These are phyloP conservation scores for Darevskia nairensis DNA, from an alignment of 2,797 vertebrate species.

Conservation along the genomic window DNA sequence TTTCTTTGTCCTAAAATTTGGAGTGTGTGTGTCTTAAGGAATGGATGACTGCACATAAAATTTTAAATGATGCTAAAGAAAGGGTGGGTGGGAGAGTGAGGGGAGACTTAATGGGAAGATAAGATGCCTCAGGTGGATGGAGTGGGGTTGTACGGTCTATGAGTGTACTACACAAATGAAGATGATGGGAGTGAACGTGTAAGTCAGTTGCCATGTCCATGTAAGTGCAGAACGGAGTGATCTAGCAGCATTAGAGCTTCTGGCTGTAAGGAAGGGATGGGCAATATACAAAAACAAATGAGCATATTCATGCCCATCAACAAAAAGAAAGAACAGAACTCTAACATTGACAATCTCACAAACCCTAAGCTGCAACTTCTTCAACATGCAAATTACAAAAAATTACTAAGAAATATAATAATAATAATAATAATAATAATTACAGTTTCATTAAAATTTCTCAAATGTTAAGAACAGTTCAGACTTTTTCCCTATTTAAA, in stretches of 20 bases:
- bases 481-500: constrained; percentile 77
- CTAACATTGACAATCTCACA: constrained; percentile 99
- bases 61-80: constrained; percentile 88
- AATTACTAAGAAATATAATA: constrained; percentile 74
- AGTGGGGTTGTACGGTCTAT: constrained; percentile 84
- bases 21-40: constrained; percentile 83
- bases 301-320: constrained; percentile 99
- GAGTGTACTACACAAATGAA: constrained; percentile 97
- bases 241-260: constrained; percentile 99
- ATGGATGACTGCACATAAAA: constrained; percentile 91
- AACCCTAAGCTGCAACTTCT: constrained; percentile 99
- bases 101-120: constrained; percentile 73
- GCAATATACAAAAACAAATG: constrained; percentile 99
- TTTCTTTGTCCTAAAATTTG: constrained; percentile 78
- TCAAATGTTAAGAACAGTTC: constrained; percentile 78
- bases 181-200: constrained; percentile 94
- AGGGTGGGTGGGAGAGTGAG: constrained; percentile 73
- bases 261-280: constrained; percentile 99
- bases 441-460: constrained; percentile 76
- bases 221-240: constrained; percentile 99
- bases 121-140: constrained; percentile 73
- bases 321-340: constrained; percentile 95
- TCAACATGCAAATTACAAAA: constrained; percentile 92
- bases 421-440: constrained; percentile 73
- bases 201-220: constrained; percentile 99